Conservation (phyloP, 2,888 invertebrate species). For the Lamellibrachia columna region DNA sequence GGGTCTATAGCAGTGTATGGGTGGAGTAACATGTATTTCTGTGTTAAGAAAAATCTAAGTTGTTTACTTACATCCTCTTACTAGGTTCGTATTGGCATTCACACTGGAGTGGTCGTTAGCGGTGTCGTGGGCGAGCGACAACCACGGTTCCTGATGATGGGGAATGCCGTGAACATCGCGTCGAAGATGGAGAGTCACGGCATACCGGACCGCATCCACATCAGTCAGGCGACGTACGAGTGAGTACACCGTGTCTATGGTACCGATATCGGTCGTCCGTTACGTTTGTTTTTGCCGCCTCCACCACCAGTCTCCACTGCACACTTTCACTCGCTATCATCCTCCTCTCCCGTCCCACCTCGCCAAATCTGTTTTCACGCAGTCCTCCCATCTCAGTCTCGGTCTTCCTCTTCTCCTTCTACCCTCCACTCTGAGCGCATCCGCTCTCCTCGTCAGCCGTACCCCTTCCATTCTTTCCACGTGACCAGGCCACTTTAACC, state of each 20-base stretch:
- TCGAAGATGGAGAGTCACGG: conserved; percentile 59
- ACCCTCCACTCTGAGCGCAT: too few species aligned
- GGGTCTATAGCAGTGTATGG: too few species aligned
- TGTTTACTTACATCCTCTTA: background rate
- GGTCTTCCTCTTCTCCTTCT: too few species aligned
- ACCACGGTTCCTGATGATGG: conserved; percentile 54
- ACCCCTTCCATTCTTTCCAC: too few species aligned
- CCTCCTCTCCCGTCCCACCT: too few species aligned
- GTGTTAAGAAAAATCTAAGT: too few species aligned
- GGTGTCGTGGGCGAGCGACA: conserved; percentile 52
- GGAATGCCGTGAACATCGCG: conserved; percentile 55
- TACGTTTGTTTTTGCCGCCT: background rate
- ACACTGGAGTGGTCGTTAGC: conserved; percentile 49
- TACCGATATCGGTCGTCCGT: background rate
- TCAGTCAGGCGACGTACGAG: conserved; percentile 48
- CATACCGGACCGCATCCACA: conserved; percentile 48
- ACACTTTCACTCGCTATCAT: too few species aligned
- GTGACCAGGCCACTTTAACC: too few species aligned
- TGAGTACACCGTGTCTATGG: conserved; percentile 36
- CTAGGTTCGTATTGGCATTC: conserved; percentile 55
- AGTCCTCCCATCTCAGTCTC: too few species aligned
- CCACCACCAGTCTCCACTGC: background rate
- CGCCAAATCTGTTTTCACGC: too few species aligned
- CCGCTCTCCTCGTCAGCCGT: too few species aligned
- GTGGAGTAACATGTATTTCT: too few species aligned